These are phyloP conservation scores for Cryptus viduatorius DNA, from an alignment of 2,888 invertebrate species.

Conservation along the genomic window DNA sequence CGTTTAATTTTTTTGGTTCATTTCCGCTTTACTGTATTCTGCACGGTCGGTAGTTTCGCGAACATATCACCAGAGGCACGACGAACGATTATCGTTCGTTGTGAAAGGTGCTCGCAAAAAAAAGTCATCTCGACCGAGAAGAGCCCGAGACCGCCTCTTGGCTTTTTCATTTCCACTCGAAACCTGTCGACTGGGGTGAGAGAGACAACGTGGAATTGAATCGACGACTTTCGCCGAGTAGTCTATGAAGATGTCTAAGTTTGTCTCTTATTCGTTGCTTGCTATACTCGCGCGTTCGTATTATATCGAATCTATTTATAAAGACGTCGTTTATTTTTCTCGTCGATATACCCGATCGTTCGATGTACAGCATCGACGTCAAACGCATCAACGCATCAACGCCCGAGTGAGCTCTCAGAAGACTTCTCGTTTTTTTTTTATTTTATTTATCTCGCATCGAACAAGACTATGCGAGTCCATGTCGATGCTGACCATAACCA, in stretches of 20 bases:
- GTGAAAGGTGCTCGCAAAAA: conserved; percentile 70
- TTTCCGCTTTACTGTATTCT: conserved; percentile 8
- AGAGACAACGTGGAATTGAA: conserved; percentile 21
- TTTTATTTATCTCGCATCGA: conserved; percentile 34
- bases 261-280: conserved; percentile 19
- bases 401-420: conserved; percentile 28
- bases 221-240: neutral
- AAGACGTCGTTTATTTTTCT: conserved; percentile 49
- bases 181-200: conserved; percentile 1
- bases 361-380: conserved; percentile 21
- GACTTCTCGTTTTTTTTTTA: conserved; percentile 2
- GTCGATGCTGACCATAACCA: conserved; percentile 31
- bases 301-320: conserved; percentile 30
- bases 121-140: conserved; percentile 68
- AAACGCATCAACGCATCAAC: conserved; percentile 29
- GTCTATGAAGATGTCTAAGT: conserved; percentile 58
- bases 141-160: conserved; percentile 9
- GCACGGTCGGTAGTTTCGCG: conserved; percentile 4
- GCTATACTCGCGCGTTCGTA: neutral
- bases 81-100: conserved; percentile 74
- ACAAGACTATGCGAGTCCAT: conserved; percentile 4
- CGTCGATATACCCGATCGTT: conserved; percentile 34
- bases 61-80: conserved; percentile 60
- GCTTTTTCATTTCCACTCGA: conserved; percentile 39
- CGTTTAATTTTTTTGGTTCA: neutral